Conservation (phyloP, 2,797 vertebrate genomes). For the Atherinosoma microstoma region DNA sequence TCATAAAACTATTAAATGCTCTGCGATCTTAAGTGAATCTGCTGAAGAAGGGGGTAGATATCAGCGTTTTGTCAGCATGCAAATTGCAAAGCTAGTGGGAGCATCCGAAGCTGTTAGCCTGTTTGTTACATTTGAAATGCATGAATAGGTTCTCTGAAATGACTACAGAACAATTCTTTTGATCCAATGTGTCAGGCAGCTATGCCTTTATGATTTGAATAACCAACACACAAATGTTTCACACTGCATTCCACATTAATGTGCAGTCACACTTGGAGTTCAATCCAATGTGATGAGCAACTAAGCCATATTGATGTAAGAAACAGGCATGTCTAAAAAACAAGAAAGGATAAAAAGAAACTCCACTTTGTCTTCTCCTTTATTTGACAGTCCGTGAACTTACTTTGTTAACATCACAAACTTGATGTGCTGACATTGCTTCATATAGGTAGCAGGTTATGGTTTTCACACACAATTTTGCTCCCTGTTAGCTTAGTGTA, state of each 20-base stretch:
- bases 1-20: neutral
- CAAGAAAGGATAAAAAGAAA: too few species aligned
- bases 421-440: too few species aligned
- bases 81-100: neutral
- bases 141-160: neutral
- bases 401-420: neutral
- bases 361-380: neutral
- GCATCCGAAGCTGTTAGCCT: slow-evolving; percentile 2
- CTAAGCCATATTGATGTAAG: neutral
- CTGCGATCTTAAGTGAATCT: neutral
- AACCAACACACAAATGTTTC: neutral
- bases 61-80: neutral
- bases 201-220: neutral
- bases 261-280: neutral
- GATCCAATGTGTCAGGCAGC: neutral
- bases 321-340: neutral
- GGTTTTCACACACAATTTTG: too few species aligned
- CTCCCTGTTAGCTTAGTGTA: too few species aligned
- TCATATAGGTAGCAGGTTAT: too few species aligned
- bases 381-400: neutral
- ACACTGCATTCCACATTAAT: neutral
- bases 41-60: neutral
- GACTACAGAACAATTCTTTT: neutral
- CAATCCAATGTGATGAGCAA: neutral
- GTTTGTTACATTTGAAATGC: neutral